A percentile compares a stretch with the other conserved stretches of the same genome.
Evolutionary conservation across 2,888 invertebrate species (phyloP).

Genomic region (Lordiphosa andalusiaca): DNA sequence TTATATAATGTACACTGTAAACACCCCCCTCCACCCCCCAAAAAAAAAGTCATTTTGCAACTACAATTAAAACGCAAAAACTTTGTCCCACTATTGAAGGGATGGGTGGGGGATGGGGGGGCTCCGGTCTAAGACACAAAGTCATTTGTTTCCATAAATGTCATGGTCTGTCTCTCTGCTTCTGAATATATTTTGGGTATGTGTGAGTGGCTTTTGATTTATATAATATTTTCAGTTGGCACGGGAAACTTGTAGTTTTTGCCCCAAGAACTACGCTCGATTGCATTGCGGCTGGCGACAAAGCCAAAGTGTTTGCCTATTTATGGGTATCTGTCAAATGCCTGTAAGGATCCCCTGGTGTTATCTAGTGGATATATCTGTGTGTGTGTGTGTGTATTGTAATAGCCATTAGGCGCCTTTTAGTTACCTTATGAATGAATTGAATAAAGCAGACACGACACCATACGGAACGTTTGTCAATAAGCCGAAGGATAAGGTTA

Average conservation of each 20-base stretch:
- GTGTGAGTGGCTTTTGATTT: background rate
- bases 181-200: slow-evolving; percentile 1
- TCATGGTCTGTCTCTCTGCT: slow-evolving; percentile 34
- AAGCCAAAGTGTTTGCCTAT: too few species aligned
- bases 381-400: too few species aligned
- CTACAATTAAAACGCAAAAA: slow-evolving; percentile 63
- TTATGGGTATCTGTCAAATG: too few species aligned
- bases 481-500: slow-evolving; percentile 37
- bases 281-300: too few species aligned
- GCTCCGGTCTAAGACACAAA: slow-evolving; percentile 38
- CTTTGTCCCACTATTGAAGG: slow-evolving; percentile 24
- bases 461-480: slow-evolving; percentile 19
- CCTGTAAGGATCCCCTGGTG: too few species aligned
- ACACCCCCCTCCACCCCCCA: slow-evolving; percentile 31
- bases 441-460: slow-evolving; percentile 13
- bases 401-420: too few species aligned
- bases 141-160: slow-evolving; percentile 67
- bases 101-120: background rate
- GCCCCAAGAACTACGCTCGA: too few species aligned
- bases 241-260: too few species aligned
- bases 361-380: too few species aligned
- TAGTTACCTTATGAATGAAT: too few species aligned
- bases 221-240: too few species aligned
- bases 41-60: slow-evolving; percentile 52
- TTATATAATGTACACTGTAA: slow-evolving; percentile 27